Conservation (phyloP, 2,113 vertebrate species). For the Tympanuchus pallidicinctus region DNA sequence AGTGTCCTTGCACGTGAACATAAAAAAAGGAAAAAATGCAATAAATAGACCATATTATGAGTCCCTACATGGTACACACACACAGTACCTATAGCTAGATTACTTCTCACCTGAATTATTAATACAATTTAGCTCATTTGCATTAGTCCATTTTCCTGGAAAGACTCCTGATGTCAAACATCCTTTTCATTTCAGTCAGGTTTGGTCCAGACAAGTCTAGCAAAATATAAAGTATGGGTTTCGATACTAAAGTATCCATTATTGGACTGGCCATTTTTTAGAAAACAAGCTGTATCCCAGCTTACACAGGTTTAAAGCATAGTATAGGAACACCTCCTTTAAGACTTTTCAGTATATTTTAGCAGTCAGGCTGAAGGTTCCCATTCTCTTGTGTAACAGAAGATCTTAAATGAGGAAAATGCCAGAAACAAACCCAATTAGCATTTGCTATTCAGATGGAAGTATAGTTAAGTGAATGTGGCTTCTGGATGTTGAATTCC, state of each 20-base stretch:
- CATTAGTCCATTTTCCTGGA: neutral
- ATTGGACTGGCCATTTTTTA: neutral
- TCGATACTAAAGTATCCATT: neutral
- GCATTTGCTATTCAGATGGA: conserved; percentile 14
- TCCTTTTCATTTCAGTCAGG: neutral
- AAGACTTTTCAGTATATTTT: neutral
- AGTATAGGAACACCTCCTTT: neutral
- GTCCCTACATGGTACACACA: neutral
- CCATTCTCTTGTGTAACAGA: neutral
- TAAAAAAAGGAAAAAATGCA: neutral
- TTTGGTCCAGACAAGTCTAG: neutral
- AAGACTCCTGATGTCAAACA: neutral
- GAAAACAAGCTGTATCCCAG: neutral
- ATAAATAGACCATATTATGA: neutral
- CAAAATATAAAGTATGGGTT: neutral
- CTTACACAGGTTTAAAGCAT: neutral
- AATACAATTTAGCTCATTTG: neutral
- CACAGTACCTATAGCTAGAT: neutral
- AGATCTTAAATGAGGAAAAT: neutral
- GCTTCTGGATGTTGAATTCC: neutral
- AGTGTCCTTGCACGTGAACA: neutral
- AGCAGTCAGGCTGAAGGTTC: neutral
- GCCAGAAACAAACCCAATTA: conserved; percentile 4
- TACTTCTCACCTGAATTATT: neutral
- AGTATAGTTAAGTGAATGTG: conserved; percentile 3